Conservation (phyloP, 2,888 invertebrate species). For the Mongoloraphidia duomilia region DNA sequence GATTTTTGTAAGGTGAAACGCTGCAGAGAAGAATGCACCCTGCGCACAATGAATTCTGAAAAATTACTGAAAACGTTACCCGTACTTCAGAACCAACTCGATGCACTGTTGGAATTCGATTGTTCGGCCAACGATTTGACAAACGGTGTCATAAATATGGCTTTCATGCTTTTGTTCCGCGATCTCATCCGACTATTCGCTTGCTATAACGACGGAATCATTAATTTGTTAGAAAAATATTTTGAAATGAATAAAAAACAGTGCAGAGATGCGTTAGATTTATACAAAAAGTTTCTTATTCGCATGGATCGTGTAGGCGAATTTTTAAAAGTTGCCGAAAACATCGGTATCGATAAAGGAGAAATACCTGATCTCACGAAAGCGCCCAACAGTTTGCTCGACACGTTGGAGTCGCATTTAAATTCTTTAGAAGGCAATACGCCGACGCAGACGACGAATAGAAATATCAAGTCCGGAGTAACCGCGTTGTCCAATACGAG, state of each 20-base stretch:
- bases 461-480: constrained; percentile 81
- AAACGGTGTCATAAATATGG: constrained; percentile 94
- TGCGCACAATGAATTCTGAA: constrained; percentile 95
- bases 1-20: constrained; percentile 99
- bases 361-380: constrained; percentile 98
- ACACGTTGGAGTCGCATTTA: constrained; percentile 94
- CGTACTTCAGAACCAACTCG: constrained; percentile 89
- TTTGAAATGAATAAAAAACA: constrained; percentile 99
- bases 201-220: constrained; percentile 99
- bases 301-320: constrained; percentile 98
- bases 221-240: constrained; percentile 97
- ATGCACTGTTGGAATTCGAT: constrained; percentile 94
- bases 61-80: constrained; percentile 95
- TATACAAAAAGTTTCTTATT: constrained; percentile 97
- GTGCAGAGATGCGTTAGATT: constrained; percentile 92
- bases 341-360: constrained; percentile 96
- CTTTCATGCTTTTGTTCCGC: constrained; percentile 96
- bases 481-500: constrained; percentile 78
- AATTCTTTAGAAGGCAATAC: constrained; percentile 88
- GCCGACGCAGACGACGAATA: constrained; percentile 72
- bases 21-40: constrained; percentile 95
- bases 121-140: constrained; percentile 90
- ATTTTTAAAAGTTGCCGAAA: constrained; percentile 80
- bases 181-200: constrained; percentile 97
- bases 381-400: constrained; percentile 93